Evolutionary conservation across 2,888 invertebrate species (phyloP).

Genomic region (Pandemis cinnamomeana): DNA sequence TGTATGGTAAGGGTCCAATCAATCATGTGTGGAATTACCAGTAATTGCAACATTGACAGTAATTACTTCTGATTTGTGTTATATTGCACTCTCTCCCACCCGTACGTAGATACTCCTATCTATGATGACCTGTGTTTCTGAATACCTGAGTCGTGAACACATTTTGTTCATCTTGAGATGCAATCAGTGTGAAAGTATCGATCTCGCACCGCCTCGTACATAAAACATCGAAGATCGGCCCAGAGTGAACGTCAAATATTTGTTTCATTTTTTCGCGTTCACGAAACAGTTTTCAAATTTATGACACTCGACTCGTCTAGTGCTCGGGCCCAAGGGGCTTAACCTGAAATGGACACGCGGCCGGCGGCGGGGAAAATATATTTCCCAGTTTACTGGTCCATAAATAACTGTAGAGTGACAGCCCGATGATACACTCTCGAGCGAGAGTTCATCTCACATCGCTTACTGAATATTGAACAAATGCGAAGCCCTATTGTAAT

Average conservation of each 20-base stretch:
- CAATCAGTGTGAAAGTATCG: constrained; percentile 45
- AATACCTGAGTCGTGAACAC: not conserved
- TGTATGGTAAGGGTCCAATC: too few species aligned
- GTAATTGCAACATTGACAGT: too few species aligned
- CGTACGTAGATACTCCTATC: not conserved
- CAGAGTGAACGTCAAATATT: constrained; percentile 71
- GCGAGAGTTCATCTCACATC: constrained; percentile 78
- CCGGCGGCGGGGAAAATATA: constrained; percentile 81
- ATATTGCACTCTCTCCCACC: too few species aligned
- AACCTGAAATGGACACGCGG: constrained; percentile 82
- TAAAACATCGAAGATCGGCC: constrained; percentile 63
- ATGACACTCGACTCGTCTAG: constrained; percentile 83
- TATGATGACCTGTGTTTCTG: not conserved
- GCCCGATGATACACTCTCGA: constrained; percentile 81
- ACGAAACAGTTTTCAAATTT: constrained; percentile 82
- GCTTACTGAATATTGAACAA: constrained; percentile 78
- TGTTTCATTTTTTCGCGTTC: constrained; percentile 77
- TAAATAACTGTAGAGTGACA: constrained; percentile 83
- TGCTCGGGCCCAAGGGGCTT: constrained; percentile 80
- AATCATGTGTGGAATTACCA: too few species aligned
- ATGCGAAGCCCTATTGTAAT: constrained; percentile 62
- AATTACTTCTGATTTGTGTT: too few species aligned
- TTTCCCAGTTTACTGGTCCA: constrained; percentile 84
- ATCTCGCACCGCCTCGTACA: constrained; percentile 42
- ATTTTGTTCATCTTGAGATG: constrained; percentile 1